These are phyloP conservation scores for Halictus quadricinctus DNA, from an alignment of 2,888 invertebrate genomes.

Conservation along the genomic window DNA sequence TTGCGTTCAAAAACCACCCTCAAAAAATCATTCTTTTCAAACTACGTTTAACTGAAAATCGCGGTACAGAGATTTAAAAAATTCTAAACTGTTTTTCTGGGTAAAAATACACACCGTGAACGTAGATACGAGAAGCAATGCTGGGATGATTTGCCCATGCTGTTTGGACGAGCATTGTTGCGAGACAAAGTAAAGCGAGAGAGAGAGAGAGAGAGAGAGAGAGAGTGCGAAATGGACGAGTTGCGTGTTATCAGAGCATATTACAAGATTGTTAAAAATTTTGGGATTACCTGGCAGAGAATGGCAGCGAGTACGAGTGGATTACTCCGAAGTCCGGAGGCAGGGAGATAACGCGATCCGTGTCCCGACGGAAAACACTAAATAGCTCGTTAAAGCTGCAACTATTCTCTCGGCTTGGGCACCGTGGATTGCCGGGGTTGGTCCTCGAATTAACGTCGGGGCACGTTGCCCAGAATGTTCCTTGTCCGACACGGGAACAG, in stretches of 20 bases:
- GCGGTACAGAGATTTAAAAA: too few relatives aligned
- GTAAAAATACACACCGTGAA: too few relatives aligned
- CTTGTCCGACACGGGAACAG: constrained; percentile 31
- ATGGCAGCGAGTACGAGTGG: not conserved
- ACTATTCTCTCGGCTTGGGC: constrained; percentile 12
- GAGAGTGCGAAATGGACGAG: not conserved
- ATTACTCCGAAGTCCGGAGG: not conserved
- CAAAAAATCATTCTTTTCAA: too few relatives aligned
- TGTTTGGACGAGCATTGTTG: not conserved
- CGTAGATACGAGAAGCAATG: not conserved
- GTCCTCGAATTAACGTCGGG: constrained; percentile 39
- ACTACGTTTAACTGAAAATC: too few relatives aligned
- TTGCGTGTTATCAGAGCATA: not conserved
- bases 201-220: too few relatives aligned
- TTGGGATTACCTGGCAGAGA: not conserved
- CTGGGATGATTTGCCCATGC: not conserved
- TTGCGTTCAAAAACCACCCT: too few relatives aligned
- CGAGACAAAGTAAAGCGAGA: too few relatives aligned
- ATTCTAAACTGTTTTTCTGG: too few relatives aligned
- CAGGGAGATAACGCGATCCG: constrained; percentile 13
- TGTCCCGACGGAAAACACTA: constrained; percentile 40
- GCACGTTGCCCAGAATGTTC: constrained; percentile 43
- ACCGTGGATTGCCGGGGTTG: constrained; percentile 5
- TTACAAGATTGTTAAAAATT: not conserved
- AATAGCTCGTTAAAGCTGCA: constrained; percentile 39